A percentile compares a stretch with the other conserved stretches of the same genome.
Conservation (phyloP, 2,797 vertebrate species). For the Sus cebifrons region DNA sequence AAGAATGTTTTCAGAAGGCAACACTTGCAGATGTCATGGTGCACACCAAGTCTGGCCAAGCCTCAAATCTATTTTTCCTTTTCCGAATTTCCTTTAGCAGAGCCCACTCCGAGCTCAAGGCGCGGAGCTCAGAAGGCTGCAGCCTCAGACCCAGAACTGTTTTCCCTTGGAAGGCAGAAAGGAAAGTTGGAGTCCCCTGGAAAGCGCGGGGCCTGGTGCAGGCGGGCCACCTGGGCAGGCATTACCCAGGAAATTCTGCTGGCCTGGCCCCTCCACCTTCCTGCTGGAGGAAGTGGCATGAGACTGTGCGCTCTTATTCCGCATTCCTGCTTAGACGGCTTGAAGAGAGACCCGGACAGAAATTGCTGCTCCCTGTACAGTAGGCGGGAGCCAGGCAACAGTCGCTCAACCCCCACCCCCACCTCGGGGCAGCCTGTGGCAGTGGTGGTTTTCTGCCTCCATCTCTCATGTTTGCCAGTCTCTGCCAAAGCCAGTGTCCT, state of each 20-base stretch:
- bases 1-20: constrained; percentile 49
- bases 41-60: background rate
- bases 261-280: background rate
- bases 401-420: background rate
- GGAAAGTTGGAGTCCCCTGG: background rate
- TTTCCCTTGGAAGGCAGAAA: background rate
- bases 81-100: background rate
- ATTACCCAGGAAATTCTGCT: background rate
- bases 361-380: background rate
- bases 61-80: background rate
- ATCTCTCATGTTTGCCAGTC: background rate
- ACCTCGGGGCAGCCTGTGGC: background rate
- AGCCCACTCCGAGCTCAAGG: background rate
- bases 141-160: background rate
- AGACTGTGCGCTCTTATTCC: background rate
- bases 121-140: background rate
- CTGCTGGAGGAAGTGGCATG: background rate
- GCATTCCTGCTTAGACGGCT: constrained; percentile 18
- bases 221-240: background rate
- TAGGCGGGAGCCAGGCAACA: background rate
- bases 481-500: background rate
- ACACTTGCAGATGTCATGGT: background rate
- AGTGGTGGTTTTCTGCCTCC: background rate
- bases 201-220: background rate
- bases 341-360: background rate